phyloP scores from a whole-genome alignment of 2,113 vertebrate species.

The Grallaria varia region DNA sequence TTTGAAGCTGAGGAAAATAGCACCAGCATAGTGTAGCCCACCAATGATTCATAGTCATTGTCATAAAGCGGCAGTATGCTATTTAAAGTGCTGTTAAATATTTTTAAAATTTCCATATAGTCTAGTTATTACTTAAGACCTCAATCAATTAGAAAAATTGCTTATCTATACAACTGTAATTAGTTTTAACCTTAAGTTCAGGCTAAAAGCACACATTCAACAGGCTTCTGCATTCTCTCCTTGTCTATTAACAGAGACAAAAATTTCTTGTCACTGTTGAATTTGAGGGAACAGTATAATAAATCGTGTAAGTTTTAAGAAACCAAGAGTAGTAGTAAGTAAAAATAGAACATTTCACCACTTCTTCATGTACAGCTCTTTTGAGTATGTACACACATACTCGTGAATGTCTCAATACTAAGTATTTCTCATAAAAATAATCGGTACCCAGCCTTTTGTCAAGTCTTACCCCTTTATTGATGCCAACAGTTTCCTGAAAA shows the following conservation, averaged over 20 bases:
- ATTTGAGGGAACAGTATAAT: neutral
- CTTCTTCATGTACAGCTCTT: neutral
- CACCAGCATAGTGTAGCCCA: neutral
- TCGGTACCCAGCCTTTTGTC: neutral
- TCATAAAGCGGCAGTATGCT: neutral
- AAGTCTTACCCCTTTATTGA: neutral
- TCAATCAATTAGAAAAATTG: neutral
- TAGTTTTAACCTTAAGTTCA: neutral
- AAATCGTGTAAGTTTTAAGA: neutral
- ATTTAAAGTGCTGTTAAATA: neutral
- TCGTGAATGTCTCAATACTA: neutral
- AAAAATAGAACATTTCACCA: neutral
- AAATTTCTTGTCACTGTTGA: neutral
- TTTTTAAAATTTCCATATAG: neutral
- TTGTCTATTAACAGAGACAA: neutral
- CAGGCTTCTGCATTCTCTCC: neutral
- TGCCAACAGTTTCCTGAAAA: neutral
- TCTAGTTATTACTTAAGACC: neutral
- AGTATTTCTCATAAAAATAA: neutral
- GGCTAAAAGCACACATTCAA: neutral
- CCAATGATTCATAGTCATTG: neutral
- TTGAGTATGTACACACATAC: neutral
- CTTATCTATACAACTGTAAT: neutral
- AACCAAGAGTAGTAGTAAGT: neutral
- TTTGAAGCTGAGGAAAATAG: neutral